Evolutionary conservation across 1,140 invertebrate species (phyloP), one percentile per base, ranked within the genome.

Genomic region (Ostrea edulis): DNA sequence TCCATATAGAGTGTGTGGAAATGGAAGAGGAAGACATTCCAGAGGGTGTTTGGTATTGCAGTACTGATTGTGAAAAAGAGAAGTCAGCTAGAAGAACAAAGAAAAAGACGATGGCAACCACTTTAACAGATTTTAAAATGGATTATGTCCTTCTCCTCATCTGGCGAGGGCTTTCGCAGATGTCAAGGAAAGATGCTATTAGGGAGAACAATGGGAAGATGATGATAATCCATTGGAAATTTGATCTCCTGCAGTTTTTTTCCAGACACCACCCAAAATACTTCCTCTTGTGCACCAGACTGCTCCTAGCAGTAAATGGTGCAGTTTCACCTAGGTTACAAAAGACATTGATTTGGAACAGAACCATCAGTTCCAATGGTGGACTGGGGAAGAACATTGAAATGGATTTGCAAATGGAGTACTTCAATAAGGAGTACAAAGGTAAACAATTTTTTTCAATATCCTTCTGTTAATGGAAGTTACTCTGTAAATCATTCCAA

Each of bases 321-420:
- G 84, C 81, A 77, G 62, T 84, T 20, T 84, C 86, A 12, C 58
- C 87, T 20, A 58, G 86, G 29, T 17, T 88, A 17, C 11, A 53
- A 53, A 25, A 85, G 14, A 53, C 83, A 29, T 54, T 89, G 58
- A 86, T 88, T 14, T 91, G 88, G 86, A 89, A 91, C 51, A 87
- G n/a, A n/a, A n/a, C n/a, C n/a, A n/a, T n/a, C n/a, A n/a, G n/a
- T n/a, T n/a, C n/a, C n/a, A n/a, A n/a, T n/a, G n/a, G n/a, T n/a
- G n/a, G n/a, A n/a, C n/a, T n/a, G n/a, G n/a, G n/a, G n/a, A n/a
- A n/a, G n/a, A n/a, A n/a, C n/a, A n/a, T n/a, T n/a, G n/a, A n/a
- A n/a, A n/a, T n/a, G n/a, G n/a, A n/a, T n/a, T n/a, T n/a, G n/a
- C n/a, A n/a, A n/a, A n/a, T n/a, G n/a, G n/a, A n/a, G n/a, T n/a